Percentiles rank a stretch among this genome's conserved stretches.
Evolutionary conservation across 2,888 invertebrate genomes (phyloP).

Genomic region (Dorcus parallelipipedus): DNA sequence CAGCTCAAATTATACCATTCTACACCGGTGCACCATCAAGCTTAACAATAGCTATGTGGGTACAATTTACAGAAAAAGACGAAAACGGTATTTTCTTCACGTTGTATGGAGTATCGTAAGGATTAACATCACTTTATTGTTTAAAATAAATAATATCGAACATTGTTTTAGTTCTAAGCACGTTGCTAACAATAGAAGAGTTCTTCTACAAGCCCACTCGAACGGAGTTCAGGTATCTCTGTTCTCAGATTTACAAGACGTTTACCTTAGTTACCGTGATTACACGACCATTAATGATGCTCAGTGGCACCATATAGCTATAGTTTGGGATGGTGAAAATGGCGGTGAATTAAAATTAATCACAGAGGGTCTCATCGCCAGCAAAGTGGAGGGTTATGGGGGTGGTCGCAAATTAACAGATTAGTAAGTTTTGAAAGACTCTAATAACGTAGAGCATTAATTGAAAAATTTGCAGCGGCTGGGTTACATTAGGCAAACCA

Average conservation of each 20-base stretch:
- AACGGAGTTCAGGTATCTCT: slow-evolving; percentile 90
- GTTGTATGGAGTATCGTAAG: slow-evolving; percentile 81
- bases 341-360: slow-evolving; percentile 85
- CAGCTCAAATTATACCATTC: slow-evolving; percentile 91
- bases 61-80: slow-evolving; percentile 87
- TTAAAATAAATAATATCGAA: background rate
- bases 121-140: slow-evolving; percentile 9
- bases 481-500: slow-evolving; percentile 90
- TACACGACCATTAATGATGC: slow-evolving; percentile 93
- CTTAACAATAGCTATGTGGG: slow-evolving; percentile 92
- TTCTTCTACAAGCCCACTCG: slow-evolving; percentile 88
- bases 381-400: slow-evolving; percentile 86
- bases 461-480: slow-evolving; percentile 62
- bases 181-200: slow-evolving; percentile 70
- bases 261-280: slow-evolving; percentile 85
- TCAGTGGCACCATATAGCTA: slow-evolving; percentile 93
- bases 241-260: slow-evolving; percentile 84
- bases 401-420: slow-evolving; percentile 76
- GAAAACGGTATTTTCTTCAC: slow-evolving; percentile 94
- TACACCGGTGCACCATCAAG: slow-evolving; percentile 72
- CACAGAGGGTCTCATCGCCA: slow-evolving; percentile 94
- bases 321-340: slow-evolving; percentile 89
- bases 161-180: slow-evolving; percentile 65
- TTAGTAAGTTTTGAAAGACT: slow-evolving; percentile 59
- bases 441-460: background rate